Conservation (phyloP, 2,113 vertebrate genomes). For the Actinemys pallida region DNA sequence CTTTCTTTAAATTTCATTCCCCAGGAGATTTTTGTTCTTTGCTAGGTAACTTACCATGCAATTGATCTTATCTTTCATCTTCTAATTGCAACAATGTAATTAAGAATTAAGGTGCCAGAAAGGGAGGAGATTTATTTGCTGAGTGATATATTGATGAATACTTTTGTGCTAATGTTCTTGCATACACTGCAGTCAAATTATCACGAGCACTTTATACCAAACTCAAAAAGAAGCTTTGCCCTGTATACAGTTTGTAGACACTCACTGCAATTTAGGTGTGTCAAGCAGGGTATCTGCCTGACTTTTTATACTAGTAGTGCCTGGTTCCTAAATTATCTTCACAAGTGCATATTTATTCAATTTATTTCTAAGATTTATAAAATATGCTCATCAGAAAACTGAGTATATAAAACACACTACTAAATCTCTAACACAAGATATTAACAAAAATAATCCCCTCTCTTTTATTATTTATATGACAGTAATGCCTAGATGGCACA, state of each 20-base stretch:
- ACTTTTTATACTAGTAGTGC: neutral
- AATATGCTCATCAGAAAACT: conserved; percentile 46
- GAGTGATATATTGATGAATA: conserved; percentile 76
- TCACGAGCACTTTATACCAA: conserved; percentile 54
- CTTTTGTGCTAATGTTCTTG: conserved; percentile 56
- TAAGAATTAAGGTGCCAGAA: conserved; percentile 56
- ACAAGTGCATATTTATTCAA: conserved; percentile 59
- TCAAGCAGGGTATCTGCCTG: conserved; percentile 13
- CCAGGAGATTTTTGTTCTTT: neutral
- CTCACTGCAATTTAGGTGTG: neutral
- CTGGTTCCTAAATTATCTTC: conserved; percentile 33
- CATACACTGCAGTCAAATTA: conserved; percentile 25
- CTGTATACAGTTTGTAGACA: neutral
- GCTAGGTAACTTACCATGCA: conserved; percentile 3
- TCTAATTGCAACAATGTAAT: conserved; percentile 70
- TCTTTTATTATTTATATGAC: conserved; percentile 61
- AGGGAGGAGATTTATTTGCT: conserved; percentile 70
- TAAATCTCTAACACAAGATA: conserved; percentile 53
- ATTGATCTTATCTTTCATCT: conserved; percentile 59
- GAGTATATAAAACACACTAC: conserved; percentile 20
- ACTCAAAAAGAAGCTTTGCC: conserved; percentile 54
- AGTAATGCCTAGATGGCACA: conserved; percentile 62
- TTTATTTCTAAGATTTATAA: conserved; percentile 55
- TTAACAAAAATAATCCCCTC: conserved; percentile 35
- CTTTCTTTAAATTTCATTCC: neutral